Conservation (phyloP, 2,113 vertebrate species). For the Athene cunicularia region DNA sequence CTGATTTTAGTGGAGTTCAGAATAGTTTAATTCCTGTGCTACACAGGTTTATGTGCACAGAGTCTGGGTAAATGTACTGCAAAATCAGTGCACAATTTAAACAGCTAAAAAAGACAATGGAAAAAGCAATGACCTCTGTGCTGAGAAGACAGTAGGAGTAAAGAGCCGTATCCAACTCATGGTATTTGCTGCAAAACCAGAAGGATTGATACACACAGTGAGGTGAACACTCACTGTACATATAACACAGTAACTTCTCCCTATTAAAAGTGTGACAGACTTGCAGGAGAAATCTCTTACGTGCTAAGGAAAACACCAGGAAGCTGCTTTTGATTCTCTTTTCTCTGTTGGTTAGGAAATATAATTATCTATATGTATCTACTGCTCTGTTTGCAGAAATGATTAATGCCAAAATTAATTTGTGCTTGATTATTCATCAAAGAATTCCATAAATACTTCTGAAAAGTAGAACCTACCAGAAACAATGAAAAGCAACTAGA, state of each 20-base stretch:
- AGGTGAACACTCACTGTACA: not conserved
- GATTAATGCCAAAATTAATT: not conserved
- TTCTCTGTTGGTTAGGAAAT: not conserved
- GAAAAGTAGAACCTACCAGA: not conserved
- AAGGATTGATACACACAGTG: not conserved
- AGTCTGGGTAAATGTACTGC: not conserved
- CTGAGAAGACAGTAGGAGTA: not conserved
- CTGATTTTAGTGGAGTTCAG: not conserved
- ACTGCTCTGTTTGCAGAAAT: not conserved
- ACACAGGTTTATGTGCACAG: not conserved
- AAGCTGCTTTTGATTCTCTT: not conserved
- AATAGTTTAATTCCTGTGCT: not conserved
- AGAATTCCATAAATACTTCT: not conserved
- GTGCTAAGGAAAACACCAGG: not conserved
- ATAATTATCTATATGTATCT: not conserved
- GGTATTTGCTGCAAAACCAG: not conserved
- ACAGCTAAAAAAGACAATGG: not conserved
- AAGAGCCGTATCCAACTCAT: fast-evolving
- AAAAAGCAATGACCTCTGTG: not conserved
- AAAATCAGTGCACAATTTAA: not conserved
- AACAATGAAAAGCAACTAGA: not conserved
- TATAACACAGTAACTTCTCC: not conserved
- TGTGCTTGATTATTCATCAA: not conserved
- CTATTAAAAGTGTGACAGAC: not conserved
- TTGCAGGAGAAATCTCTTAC: not conserved